These are phyloP conservation scores for Xiphophorus couchianus DNA, from an alignment of 2,113 vertebrate species.

Conservation along the genomic window DNA sequence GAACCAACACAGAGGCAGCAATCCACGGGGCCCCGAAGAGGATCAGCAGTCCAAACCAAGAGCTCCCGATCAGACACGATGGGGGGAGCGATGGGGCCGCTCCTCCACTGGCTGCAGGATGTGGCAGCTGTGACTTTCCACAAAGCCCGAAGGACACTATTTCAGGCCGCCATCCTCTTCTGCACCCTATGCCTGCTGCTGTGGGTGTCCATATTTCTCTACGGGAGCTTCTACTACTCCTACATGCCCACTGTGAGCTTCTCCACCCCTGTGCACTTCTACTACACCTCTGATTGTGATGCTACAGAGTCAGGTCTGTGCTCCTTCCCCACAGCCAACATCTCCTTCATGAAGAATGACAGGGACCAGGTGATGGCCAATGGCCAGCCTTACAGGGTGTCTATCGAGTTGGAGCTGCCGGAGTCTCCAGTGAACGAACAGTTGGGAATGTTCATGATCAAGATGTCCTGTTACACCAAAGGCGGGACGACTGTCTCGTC, in stretches of 20 bases:
- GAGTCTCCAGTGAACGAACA: conserved; percentile 89
- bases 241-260: conserved; percentile 93
- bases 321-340: conserved; percentile 88
- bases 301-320: conserved; percentile 77
- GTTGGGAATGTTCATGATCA: conserved; percentile 92
- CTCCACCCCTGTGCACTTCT: conserved; percentile 86
- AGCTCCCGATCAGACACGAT: conserved; percentile 35
- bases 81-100: conserved; percentile 64
- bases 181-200: conserved; percentile 85
- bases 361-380: conserved; percentile 87
- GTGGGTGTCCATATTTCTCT: conserved; percentile 91
- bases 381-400: conserved; percentile 87
- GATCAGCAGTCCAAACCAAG: conserved; percentile 16
- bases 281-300: conserved; percentile 86
- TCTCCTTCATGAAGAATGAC: conserved; percentile 86
- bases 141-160: conserved; percentile 83
- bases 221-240: conserved; percentile 93
- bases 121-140: conserved; percentile 81
- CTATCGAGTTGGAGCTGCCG: conserved; percentile 87
- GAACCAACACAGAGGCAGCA: conserved; percentile 27
- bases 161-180: conserved; percentile 85
- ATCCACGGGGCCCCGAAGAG: conserved; percentile 10
- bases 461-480: conserved; percentile 84
- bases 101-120: conserved; percentile 86
- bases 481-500: conserved; percentile 81